These are phyloP conservation scores for Bettongia penicillata DNA, from an alignment of 2,113 vertebrate genomes.

Conservation along the genomic window DNA sequence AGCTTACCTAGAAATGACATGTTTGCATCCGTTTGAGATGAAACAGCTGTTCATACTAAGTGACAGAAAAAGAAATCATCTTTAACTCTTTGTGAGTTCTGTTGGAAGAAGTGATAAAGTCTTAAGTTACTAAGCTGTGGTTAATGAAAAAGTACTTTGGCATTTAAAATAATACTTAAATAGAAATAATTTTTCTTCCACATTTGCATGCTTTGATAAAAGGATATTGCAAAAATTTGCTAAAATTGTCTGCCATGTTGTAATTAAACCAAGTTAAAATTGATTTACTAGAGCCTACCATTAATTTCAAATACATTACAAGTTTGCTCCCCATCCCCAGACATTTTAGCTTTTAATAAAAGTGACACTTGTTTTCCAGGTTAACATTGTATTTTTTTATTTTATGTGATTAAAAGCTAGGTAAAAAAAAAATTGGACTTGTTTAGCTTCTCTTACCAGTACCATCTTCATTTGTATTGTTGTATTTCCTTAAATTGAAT, in stretches of 20 bases:
- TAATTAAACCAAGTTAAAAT: neutral
- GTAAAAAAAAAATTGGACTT: neutral
- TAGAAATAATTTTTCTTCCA: slow-evolving; percentile 43
- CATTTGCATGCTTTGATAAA: neutral
- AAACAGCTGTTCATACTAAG: neutral
- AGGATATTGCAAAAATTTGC: slow-evolving; percentile 26
- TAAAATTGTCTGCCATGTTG: neutral
- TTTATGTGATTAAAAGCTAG: neutral
- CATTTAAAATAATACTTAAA: neutral
- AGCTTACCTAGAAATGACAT: neutral
- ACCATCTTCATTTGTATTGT: neutral
- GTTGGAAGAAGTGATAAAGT: slow-evolving; percentile 39
- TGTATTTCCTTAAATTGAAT: neutral
- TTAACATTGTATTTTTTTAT: neutral
- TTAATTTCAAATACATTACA: slow-evolving; percentile 26
- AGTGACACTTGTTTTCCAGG: neutral
- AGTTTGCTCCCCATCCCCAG: neutral
- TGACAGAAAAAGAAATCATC: neutral
- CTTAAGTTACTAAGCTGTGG: slow-evolving; percentile 17
- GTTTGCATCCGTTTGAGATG: slow-evolving; percentile 41
- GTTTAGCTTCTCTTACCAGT: neutral
- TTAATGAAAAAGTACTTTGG: neutral
- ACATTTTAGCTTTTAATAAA: neutral
- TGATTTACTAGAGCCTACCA: neutral
- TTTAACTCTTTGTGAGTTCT: slow-evolving; percentile 8